Conservation (phyloP, 1,140 invertebrate species). For the Apis mellifera region Amel_HAv3.1 CM009935.2:3012501-3013000, state of each 20-base stretch:
- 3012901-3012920: too few relatives aligned
- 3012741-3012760: too few relatives aligned
- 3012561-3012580: constrained; percentile 72
- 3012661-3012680: constrained; percentile 39
- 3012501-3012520: constrained; percentile 52
- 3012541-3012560: constrained; percentile 66
- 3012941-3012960: too few relatives aligned
- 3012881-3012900: too few relatives aligned
- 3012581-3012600: constrained; percentile 59
- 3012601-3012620: constrained; percentile 56
- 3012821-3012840: too few relatives aligned
- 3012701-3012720: constrained; percentile 22
- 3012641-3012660: constrained; percentile 61
- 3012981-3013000: too few relatives aligned
- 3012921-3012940: too few relatives aligned
- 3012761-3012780: neutral
- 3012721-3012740: neutral
- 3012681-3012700: constrained; percentile 24
- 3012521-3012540: constrained; percentile 65
- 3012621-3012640: constrained; percentile 67
- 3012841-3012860: too few relatives aligned
- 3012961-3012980: too few relatives aligned
- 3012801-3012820: too few relatives aligned
- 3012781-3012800: too few relatives aligned
- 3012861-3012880: too few relatives aligned